Evolutionary conservation across 2,113 vertebrate genomes (phyloP), one percentile per base, ranked within the genome.

Genomic region (Caranx melampygus): DNA sequence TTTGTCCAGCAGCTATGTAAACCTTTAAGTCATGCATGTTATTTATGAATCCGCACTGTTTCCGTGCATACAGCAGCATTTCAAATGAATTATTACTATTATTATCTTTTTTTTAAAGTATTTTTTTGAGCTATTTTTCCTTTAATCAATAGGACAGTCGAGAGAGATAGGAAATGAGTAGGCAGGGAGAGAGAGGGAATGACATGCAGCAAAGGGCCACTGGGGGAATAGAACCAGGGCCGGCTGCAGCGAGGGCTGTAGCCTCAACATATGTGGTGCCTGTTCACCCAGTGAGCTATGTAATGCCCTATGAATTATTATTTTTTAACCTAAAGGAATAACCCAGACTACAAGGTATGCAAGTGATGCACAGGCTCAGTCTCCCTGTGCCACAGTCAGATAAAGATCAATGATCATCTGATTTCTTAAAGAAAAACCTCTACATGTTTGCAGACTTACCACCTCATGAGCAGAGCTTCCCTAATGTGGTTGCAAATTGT

Each of bases 31-130:
- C 13, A 45, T 65, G 26, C 40, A 63, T 64, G 18, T 33, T 37
- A 40, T 59, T 66, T 59, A 70, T 83, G 55, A 83, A 89, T 85
- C 88, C 26, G 26, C 26, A 26, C 26, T 26, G 26, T 26, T 26
- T 26, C 26, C 26, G 26, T 26, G 26, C 26, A 26, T 26, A 26
- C 26, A 26, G 26, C 26, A 26, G 26, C 26, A 26, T 26, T 26
- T 26, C 26, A 26, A 26, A 26, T 26, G 1, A 26, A 26, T 26
- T 26, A 26, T 26, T 26, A 26, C 26, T 1, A 26, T 26, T 26
- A 26, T 26, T 26, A 26, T 26, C 26, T 26, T 26, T 26, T 26
- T 26, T 26, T 26, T 26, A 26, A 26, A 26, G 26, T 26, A 26
- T 26, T 26, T 26, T 26, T 26, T 26, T 26, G 26, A 26, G 26